A percentile compares a stretch with the other conserved stretches of the same genome.
Conservation (phyloP, 2,888 invertebrate species). For the Standfussiana lucernea region DNA sequence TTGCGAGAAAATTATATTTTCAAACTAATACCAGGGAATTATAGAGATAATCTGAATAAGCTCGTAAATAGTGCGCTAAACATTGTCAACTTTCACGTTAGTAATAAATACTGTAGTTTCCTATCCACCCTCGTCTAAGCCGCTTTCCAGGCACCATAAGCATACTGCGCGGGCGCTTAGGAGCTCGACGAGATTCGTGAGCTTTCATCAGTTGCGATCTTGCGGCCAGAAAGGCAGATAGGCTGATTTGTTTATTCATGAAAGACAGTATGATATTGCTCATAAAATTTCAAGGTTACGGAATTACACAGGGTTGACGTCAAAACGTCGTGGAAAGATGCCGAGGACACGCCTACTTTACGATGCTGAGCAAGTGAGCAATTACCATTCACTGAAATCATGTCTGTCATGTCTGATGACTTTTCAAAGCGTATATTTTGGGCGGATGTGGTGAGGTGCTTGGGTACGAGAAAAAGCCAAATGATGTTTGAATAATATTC, state of each 20-base stretch:
- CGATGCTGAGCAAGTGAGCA: background rate
- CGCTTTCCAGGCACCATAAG: slow-evolving; percentile 55
- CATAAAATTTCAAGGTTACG: background rate
- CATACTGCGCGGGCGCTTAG: slow-evolving; percentile 1
- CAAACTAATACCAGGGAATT: background rate
- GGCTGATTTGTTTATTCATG: slow-evolving; percentile 14
- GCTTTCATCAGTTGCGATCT: slow-evolving; percentile 23
- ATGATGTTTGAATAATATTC: background rate
- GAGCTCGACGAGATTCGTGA: slow-evolving; percentile 1
- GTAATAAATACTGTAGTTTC: slow-evolving; percentile 40
- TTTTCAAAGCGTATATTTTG: background rate
- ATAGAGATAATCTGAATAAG: slow-evolving; percentile 25
- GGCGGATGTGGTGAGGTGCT: too few relatives aligned
- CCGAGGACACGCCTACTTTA: background rate
- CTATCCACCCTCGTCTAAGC: slow-evolving; percentile 40
- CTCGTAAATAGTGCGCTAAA: slow-evolving; percentile 24
- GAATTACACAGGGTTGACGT: background rate
- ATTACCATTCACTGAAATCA: background rate
- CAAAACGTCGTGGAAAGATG: slow-evolving; percentile 9
- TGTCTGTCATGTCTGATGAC: background rate
- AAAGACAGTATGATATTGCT: background rate
- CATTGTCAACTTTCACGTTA: slow-evolving; percentile 50
- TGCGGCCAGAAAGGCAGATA: background rate
- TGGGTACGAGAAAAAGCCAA: background rate
- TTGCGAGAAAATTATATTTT: slow-evolving; percentile 6